Evolutionary conservation across 1,140 invertebrate species (phyloP).

Genomic region (Portunus trituberculatus): DNA sequence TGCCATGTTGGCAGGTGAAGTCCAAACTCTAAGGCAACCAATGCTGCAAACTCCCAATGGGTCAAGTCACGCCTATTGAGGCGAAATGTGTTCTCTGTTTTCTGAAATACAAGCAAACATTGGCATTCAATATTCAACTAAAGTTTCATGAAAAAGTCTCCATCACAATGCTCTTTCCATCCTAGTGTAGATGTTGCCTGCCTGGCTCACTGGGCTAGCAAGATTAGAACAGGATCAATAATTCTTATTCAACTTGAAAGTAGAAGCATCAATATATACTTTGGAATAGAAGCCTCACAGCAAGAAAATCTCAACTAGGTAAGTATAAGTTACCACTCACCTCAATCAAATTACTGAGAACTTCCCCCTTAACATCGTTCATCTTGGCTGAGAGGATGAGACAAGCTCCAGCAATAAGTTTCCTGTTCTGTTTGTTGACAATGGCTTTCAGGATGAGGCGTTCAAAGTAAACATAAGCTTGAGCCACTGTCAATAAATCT

Average conservation of each 20-base stretch:
- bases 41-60: slow-evolving; percentile 94
- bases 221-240: no score
- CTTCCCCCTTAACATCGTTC: slow-evolving; percentile 96
- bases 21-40: slow-evolving; percentile 96
- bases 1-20: slow-evolving; percentile 94
- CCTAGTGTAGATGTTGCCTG: no score
- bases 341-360: slow-evolving; percentile 92
- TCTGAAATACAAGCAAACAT: slow-evolving; percentile 82
- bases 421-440: slow-evolving; percentile 97
- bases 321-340: slow-evolving; percentile 81
- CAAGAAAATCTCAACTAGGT: no score
- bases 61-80: slow-evolving; percentile 95
- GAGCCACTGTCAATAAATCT: slow-evolving; percentile 95
- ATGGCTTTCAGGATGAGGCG: slow-evolving; percentile 95
- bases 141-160: no score
- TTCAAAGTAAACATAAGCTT: slow-evolving; percentile 98
- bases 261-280: no score
- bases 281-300: no score
- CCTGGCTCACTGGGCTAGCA: no score
- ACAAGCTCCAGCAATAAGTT: slow-evolving; percentile 96
- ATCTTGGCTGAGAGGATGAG: slow-evolving; percentile 96
- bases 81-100: slow-evolving; percentile 93
- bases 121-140: no score
- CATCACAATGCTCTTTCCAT: no score
- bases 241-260: no score